A percentile compares a stretch with the other conserved stretches of the same genome.
phyloP scores from a whole-genome alignment of 2,113 vertebrate species.

The Tragelaphus scriptus region DNA sequence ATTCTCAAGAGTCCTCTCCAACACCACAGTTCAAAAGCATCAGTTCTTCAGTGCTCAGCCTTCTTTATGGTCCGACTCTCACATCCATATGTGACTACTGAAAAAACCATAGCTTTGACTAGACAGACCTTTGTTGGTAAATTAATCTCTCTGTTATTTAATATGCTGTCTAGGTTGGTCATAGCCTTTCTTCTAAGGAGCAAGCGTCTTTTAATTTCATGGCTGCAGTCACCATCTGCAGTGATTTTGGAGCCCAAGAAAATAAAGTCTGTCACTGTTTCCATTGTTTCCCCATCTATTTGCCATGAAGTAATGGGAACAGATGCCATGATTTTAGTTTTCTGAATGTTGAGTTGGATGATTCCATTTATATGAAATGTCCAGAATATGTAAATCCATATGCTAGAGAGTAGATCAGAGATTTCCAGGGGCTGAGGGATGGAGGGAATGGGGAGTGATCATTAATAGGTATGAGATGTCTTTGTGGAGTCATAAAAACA shows the following conservation, averaged over 20 bases:
- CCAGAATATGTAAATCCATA: background rate
- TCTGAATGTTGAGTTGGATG: background rate
- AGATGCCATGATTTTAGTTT: background rate
- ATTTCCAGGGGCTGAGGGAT: background rate
- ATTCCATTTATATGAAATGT: background rate
- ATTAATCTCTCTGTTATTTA: background rate
- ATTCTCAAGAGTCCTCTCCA: background rate
- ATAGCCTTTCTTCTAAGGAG: background rate
- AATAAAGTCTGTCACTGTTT: background rate
- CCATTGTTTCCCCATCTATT: background rate
- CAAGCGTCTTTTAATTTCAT: background rate
- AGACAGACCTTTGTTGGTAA: background rate
- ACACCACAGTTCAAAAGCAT: background rate
- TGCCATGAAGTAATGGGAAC: background rate
- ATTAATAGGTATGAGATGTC: background rate
- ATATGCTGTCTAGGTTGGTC: background rate
- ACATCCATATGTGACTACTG: background rate
- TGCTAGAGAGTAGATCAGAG: background rate
- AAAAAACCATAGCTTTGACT: background rate
- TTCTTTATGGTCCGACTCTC: background rate
- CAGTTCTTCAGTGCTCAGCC: background rate
- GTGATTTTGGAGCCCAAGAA: background rate
- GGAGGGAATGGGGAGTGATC: background rate
- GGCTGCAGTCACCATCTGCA: background rate
- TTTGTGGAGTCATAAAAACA: background rate